A percentile compares a stretch with the other conserved stretches of the same genome.
Conservation (phyloP, 2,888 invertebrate species). For the Auanema freiburgensis region DNA sequence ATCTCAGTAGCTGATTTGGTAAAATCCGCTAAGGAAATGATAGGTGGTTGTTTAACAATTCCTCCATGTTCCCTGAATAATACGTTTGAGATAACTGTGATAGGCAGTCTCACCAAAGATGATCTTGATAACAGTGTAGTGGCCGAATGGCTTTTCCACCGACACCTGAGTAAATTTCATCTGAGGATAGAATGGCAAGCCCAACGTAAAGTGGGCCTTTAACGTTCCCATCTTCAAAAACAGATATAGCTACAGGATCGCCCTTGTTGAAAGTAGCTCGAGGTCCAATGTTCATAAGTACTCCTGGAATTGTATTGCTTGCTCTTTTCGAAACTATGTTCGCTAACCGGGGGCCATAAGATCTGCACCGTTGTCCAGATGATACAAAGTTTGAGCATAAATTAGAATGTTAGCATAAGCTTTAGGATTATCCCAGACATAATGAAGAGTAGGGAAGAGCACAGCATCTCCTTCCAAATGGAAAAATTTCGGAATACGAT, state of each 20-base stretch:
- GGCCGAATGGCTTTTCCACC: constrained; percentile 54
- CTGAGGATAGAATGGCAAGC: constrained; percentile 47
- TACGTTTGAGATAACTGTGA: no score
- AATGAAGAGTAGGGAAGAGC: constrained; percentile 47
- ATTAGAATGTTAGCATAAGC: constrained; percentile 49
- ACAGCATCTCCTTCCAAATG: constrained; percentile 37
- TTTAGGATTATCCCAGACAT: constrained; percentile 41
- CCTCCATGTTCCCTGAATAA: no score
- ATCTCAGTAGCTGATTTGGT: constrained; percentile 3
- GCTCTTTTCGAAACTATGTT: background rate
- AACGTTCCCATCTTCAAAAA: constrained; percentile 22
- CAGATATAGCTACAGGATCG: constrained; percentile 43
- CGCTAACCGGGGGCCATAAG: constrained; percentile 58
- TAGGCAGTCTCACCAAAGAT: constrained; percentile 55
- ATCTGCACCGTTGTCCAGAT: constrained; percentile 58
- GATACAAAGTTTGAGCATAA: constrained; percentile 43
- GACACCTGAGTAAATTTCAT: constrained; percentile 49
- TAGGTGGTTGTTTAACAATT: no score
- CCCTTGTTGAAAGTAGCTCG: constrained; percentile 27
- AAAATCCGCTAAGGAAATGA: no score
- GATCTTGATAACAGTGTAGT: constrained; percentile 51
- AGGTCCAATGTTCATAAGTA: constrained; percentile 2
- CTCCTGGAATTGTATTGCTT: background rate
- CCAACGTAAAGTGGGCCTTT: constrained; percentile 58
- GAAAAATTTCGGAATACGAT: constrained; percentile 52